Base-by-base conservation (phyloP, 2,888 invertebrate genomes). In the Leptopilina drosophilae region DNA sequence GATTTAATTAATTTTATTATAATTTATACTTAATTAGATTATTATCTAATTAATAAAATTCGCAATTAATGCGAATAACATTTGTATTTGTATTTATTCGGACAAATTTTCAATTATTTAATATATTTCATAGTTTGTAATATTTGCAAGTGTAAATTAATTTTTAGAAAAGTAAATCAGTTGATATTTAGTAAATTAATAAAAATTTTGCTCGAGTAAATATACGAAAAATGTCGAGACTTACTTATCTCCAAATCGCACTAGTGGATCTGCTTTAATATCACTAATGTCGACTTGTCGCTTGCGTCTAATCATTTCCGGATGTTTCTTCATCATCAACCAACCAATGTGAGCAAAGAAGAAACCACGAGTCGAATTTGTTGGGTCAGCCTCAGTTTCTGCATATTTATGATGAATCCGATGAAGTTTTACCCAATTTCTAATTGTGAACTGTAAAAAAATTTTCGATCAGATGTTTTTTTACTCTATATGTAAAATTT, bases 321-420 rank as follows among this genome's bases (percentile, higher is more conserved):
- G 97, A 90, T 98, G 97, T 90, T 98, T 98, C 86, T 94, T 94
- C 94, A 96, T 95, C 95, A 96, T 95, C 42, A 98, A 93, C 98
- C 98, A 98, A 42, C 98, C 98, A 64, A 98, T 95, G 90, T 98
- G 98, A 0, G 98, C 94, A 92, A 98, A 98, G 93, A 97, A 97
- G 92, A 98, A 98, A 0, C 98, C 98, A 9, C 97, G 93, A 78
- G 94, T 94, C 3, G 95, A 95, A 90, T 97, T 95, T 90, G 97
- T 97, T 0, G 97, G 97, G 92, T 97, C 97, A 0, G 96, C 96
- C 84, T 95, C 93, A 0, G 96, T 96, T 59, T 83, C 82, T 0
- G 93, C 93, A 91, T 93, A 95, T 90, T 95, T 96, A 89, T 95
- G 95, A 87, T 96, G 96, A 0, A 96, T 94, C 33, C 96, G 92